A percentile compares a stretch with the other conserved stretches of the same genome.
These are phyloP conservation scores for Parambassis ranga DNA, from an alignment of 2,797 vertebrate genomes.

Conservation along the genomic window DNA sequence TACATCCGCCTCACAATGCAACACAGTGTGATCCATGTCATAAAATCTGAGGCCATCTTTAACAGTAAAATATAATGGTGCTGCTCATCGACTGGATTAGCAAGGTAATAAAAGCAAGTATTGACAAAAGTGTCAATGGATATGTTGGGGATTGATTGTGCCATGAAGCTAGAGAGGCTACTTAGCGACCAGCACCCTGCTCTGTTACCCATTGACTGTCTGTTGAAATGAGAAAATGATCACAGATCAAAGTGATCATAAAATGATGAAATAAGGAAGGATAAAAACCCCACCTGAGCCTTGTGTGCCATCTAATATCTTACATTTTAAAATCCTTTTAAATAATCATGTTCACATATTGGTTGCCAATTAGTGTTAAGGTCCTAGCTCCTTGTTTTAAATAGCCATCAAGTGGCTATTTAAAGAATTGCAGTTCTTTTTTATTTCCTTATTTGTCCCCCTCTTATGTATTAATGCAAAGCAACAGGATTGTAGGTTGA, in stretches of 20 bases:
- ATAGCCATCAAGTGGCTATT: no score
- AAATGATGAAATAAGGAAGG: constrained; percentile 28
- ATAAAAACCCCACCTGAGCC: constrained; percentile 19
- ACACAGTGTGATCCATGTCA: constrained; percentile 48
- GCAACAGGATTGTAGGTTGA: no score
- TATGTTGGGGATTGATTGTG: constrained; percentile 65
- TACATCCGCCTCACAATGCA: not conserved
- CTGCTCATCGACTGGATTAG: constrained; percentile 66
- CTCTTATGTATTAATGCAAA: no score
- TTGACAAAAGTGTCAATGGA: constrained; percentile 71
- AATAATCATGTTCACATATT: no score
- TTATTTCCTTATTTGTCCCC: no score
- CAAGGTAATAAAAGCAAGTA: constrained; percentile 67
- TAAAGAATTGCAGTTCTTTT: no score
- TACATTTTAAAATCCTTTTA: not conserved
- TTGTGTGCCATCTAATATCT: not conserved
- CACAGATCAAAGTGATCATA: constrained; percentile 44
- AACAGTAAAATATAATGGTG: constrained; percentile 64
- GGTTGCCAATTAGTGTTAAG: no score
- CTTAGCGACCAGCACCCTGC: constrained; percentile 34
- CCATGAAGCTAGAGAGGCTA: constrained; percentile 37
- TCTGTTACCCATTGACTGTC: constrained; percentile 22
- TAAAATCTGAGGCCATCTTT: constrained; percentile 46
- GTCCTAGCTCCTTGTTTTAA: no score
- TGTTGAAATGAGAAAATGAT: constrained; percentile 37